phyloP scores from a whole-genome alignment of 2,797 vertebrate genomes.

The Eulemur mongoz region DNA sequence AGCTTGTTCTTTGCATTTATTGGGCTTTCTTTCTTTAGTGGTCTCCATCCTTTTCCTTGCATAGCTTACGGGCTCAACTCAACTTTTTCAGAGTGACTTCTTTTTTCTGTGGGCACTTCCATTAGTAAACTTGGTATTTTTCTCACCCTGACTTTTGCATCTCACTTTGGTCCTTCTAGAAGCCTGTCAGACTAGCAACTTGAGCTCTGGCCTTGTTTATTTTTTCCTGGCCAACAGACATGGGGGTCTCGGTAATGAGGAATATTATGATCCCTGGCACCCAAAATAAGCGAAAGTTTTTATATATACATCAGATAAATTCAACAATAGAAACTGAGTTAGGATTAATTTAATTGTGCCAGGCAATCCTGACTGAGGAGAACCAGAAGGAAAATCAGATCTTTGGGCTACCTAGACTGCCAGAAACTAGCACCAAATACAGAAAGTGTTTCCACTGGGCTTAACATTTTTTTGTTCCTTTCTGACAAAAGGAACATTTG shows the following conservation, averaged over 20 bases:
- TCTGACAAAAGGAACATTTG: constrained; percentile 77
- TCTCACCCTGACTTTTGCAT: constrained; percentile 35
- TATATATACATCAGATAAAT: constrained; percentile 56
- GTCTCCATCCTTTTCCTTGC: neutral
- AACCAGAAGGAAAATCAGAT: neutral
- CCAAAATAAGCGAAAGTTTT: constrained; percentile 46
- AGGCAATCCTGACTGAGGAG: constrained; percentile 9
- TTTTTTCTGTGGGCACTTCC: constrained; percentile 33
- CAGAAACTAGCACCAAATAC: constrained; percentile 63
- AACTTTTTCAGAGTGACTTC: neutral
- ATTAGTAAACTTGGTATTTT: constrained; percentile 54
- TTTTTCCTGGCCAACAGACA: neutral
- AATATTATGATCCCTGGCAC: neutral
- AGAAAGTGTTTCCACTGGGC: constrained; percentile 63
- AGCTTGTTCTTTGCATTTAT: constrained; percentile 57
- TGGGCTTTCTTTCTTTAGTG: constrained; percentile 48
- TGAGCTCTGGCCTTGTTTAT: neutral
- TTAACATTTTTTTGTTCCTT: constrained; percentile 36
- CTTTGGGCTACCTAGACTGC: neutral
- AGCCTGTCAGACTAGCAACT: neutral
- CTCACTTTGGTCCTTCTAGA: constrained; percentile 10
- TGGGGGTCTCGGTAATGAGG: constrained; percentile 11
- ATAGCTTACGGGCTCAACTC: constrained; percentile 33
- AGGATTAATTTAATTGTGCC: constrained; percentile 72
- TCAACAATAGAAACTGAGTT: constrained; percentile 36